Evolutionary conservation across 2,113 vertebrate species (phyloP).

Genomic region (Microcebus lehilahytsara): DNA sequence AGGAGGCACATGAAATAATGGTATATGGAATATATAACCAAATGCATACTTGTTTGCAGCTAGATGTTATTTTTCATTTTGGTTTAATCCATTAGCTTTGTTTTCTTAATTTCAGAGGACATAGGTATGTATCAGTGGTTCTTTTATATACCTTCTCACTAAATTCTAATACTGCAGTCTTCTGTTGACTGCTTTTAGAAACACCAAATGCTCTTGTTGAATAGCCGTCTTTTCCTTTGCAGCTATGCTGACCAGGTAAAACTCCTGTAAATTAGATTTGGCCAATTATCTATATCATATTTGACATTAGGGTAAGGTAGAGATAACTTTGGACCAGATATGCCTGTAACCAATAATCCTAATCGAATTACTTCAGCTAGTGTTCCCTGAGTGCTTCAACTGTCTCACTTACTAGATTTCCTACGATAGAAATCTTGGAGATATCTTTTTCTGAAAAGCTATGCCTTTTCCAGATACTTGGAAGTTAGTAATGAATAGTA

Average conservation of each 20-base stretch:
- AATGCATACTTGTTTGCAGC: not conserved
- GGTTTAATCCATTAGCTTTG: conserved; percentile 8
- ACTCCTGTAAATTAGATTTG: conserved; percentile 20
- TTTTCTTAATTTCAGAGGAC: conserved; percentile 18
- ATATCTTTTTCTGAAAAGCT: not conserved
- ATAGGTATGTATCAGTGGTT: not conserved
- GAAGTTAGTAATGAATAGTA: conserved; percentile 29
- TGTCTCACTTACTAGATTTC: conserved; percentile 25
- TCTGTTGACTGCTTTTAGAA: conserved; percentile 30
- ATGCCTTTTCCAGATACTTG: not conserved
- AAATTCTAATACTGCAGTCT: not conserved
- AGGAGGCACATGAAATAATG: not conserved
- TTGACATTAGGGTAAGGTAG: not conserved
- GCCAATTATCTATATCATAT: not conserved
- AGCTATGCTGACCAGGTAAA: conserved; percentile 4
- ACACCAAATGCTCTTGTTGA: conserved; percentile 4
- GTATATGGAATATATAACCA: not conserved
- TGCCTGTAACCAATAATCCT: not conserved
- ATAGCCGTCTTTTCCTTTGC: conserved; percentile 8
- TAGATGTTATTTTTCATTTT: conserved; percentile 24
- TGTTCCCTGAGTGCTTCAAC: not conserved
- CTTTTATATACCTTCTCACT: not conserved
- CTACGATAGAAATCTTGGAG: not conserved
- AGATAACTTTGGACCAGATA: not conserved
- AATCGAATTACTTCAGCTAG: not conserved